Conservation (phyloP, 2,888 invertebrate genomes). For the Phasia obesa region DNA sequence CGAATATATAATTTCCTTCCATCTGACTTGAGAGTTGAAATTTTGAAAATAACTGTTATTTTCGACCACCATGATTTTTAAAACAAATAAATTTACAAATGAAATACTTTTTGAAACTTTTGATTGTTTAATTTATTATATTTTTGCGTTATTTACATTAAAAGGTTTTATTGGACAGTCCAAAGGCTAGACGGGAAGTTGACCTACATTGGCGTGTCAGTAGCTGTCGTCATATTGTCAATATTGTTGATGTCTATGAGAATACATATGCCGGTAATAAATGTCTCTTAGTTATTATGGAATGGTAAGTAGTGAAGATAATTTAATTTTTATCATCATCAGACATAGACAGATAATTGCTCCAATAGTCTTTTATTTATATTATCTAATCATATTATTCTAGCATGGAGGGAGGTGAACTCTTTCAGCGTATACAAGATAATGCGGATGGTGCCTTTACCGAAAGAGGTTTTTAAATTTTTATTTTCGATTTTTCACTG, state of each 20-base stretch:
- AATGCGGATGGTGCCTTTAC: constrained; percentile 96
- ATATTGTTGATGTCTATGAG: constrained; percentile 95
- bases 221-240: constrained; percentile 95
- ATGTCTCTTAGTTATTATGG: constrained; percentile 99
- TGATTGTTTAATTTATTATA: neutral
- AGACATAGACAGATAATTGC: too few relatives aligned
- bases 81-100: too few relatives aligned
- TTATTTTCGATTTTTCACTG: constrained; percentile 1
- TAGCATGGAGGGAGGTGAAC: constrained; percentile 98
- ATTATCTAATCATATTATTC: constrained; percentile 48
- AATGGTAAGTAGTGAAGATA: constrained; percentile 87
- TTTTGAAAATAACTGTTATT: too few relatives aligned
- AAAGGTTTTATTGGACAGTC: constrained; percentile 93
- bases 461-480: constrained; percentile 85
- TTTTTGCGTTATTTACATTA: constrained; percentile 11
- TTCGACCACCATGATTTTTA: too few relatives aligned
- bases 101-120: too few relatives aligned
- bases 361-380: constrained; percentile 17
- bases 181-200: constrained; percentile 96
- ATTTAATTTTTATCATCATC: constrained; percentile 25
- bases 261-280: constrained; percentile 96
- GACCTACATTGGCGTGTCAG: constrained; percentile 97
- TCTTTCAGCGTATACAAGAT: constrained; percentile 98
- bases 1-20: too few relatives aligned
- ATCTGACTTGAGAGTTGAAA: too few relatives aligned